phyloP scores from a whole-genome alignment of 2,888 invertebrate genomes.

The Ferrisia virgata region DNA sequence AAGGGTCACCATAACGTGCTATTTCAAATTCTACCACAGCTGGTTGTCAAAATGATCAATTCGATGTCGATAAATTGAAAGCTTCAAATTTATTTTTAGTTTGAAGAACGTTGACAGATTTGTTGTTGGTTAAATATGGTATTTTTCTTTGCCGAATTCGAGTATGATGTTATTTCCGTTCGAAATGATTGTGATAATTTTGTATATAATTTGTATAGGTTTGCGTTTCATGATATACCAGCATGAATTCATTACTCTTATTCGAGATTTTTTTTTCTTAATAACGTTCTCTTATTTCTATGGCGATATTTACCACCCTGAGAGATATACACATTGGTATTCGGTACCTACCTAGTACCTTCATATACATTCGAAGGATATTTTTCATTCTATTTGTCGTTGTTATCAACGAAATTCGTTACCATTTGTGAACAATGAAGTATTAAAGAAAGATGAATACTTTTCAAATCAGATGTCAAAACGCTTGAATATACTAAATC shows the following conservation, averaged over 20 bases:
- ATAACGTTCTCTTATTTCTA: too few species aligned
- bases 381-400: too few species aligned
- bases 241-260: background rate
- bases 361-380: too few species aligned
- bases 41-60: background rate
- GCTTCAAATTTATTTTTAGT: background rate
- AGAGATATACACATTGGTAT: background rate
- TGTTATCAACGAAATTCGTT: too few species aligned
- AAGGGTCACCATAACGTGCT: background rate
- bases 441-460: too few species aligned
- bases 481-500: background rate
- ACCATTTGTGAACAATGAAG: too few species aligned
- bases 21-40: background rate
- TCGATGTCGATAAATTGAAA: background rate
- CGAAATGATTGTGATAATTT: background rate
- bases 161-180: background rate
- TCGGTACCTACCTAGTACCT: background rate
- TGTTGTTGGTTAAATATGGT: background rate
- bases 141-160: background rate
- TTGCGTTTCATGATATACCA: background rate
- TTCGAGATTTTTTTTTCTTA: background rate
- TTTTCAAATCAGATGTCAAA: too few species aligned
- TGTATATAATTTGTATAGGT: background rate
- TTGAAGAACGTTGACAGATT: background rate
- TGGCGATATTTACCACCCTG: background rate